Evolutionary conservation across 2,113 vertebrate genomes (phyloP), one percentile per base, ranked within the genome.

Genomic region (Macaca nemestrina): DNA sequence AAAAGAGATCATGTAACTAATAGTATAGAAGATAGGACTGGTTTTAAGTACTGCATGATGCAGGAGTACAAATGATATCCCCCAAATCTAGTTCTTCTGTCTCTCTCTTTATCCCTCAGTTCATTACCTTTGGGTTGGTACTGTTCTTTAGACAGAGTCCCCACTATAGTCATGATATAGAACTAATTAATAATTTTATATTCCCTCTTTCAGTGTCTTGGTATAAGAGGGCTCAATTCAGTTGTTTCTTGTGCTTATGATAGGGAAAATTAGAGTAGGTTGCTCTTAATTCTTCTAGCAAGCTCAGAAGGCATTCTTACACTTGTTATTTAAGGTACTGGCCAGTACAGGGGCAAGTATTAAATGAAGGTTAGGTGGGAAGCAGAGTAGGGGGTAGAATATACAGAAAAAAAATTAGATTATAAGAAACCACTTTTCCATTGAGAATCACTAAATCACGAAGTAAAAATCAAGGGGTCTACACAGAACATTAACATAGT

Each of bases 371-470:
- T 64, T 72, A 67, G 64, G 35, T 86, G 16, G 59, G 16, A 92
- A 93, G 45, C 72, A 91, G 87, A 96, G 20, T 57, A 70, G 52
- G 35, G 48, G 35, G 38, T 59, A 93, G 83, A 86, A 70, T 73
- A 80, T 16, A 73, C n/a, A 22, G 67, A 1, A 50, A 43, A 90
- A 90, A 20, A 8, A 45, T 94, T 68, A 80, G 30, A 35, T 85
- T 68, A 38, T 43, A 22, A 90, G 83, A 55, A 64, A 82, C 9
- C 35, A 23, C 6, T 88, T 90, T 94, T 50, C 67, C 70, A 81
- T 45, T 85, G 79, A 96, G 70, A 91, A 95, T 88, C 93, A 89
- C 22, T 23, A 92, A 91, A 90, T 93, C 35, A 85, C 2, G 76
- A 93, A 23, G n/a, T 82, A 87, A 95, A 95, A 88, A 79, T 80